Base-by-base conservation (phyloP, 2,797 vertebrate species). In the Enteromius argenteus region DNA sequence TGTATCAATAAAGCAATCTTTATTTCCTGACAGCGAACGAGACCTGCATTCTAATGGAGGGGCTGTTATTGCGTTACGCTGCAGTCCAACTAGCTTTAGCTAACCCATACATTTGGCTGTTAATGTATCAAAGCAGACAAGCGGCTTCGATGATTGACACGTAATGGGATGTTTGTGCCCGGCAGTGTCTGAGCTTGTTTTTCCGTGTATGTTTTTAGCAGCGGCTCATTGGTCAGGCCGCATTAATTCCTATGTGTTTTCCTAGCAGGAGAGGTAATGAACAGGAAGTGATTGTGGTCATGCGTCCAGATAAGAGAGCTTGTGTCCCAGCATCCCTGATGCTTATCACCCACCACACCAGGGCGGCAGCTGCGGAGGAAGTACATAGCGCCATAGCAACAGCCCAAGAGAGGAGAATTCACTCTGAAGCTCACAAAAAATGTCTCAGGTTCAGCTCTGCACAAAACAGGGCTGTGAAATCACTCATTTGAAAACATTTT, bases 1-100 rank as follows among this genome's bases (percentile, higher is more conserved):
- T 85, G 80, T 85, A 85, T 83, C 80, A 86, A 85, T 86, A 82
- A 83, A 85, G 86, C 80, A 66, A 79, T 84, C 75, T 87, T 86
- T 68, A 87, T 88, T 86, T 79, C 67, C 68, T 88, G 79, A 88
- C 81, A 84, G 49, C 78, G 82, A 53, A 79, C 72, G 37, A 84
- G 81, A 75, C 81, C 62, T 87, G 84, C 80, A 81, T 85, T 76
- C 79, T 81, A 76, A 85, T 85, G 30, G 51, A 69, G 27, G 79
- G 49, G 67, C 51, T 84, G 71, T 75, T 81, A 49, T 85, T 81
- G 60, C 49, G 19, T 35, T 37, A 49, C 15, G 32, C 79, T 49
- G 49, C 72, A 46, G 60, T 68, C 71, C 60, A 56, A 62, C 79
- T 77, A 67, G 51, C 53, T 85, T 85, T 81, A 75, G 78, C 72